These are phyloP conservation scores for Elgonia sp. DNA, from an alignment of 2,888 invertebrate genomes.

Conservation along the genomic window DNA sequence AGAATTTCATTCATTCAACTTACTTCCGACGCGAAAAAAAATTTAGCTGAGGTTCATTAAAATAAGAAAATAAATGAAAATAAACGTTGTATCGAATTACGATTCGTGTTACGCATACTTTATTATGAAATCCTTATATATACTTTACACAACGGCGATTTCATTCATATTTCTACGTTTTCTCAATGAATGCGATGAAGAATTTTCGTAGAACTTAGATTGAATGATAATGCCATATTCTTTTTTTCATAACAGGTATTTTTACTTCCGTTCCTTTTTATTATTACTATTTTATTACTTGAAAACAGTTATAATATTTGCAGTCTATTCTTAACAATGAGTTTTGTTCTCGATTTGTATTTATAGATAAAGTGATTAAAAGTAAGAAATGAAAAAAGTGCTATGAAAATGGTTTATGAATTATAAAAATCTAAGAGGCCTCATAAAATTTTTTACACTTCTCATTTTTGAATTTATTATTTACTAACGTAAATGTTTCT, in stretches of 20 bases:
- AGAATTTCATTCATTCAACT: background rate
- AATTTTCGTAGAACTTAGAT: constrained; percentile 57
- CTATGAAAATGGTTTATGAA: no score
- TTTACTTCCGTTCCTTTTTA: constrained; percentile 7
- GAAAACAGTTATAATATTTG: background rate
- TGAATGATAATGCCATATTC: constrained; percentile 50
- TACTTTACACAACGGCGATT: constrained; percentile 52
- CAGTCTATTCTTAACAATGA: background rate
- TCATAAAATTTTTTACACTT: no score
- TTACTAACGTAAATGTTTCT: no score
- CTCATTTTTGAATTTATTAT: no score
- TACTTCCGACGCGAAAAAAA: constrained; percentile 30
- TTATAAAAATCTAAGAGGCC: no score
- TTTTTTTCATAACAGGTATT: constrained; percentile 30
- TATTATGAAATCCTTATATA: constrained; percentile 40
- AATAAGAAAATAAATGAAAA: constrained; percentile 38
- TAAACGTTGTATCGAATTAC: constrained; percentile 58
- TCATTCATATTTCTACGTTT: constrained; percentile 67
- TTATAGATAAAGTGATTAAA: no score
- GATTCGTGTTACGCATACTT: constrained; percentile 57
- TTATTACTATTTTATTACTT: constrained; percentile 6
- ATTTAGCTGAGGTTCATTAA: constrained; percentile 43
- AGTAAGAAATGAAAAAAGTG: no score
- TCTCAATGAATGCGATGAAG: constrained; percentile 46
- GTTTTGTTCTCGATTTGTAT: no score